phyloP scores from a whole-genome alignment of 64 coral and sea anemone species.

The Catalaphyllia jardinei region DNA sequence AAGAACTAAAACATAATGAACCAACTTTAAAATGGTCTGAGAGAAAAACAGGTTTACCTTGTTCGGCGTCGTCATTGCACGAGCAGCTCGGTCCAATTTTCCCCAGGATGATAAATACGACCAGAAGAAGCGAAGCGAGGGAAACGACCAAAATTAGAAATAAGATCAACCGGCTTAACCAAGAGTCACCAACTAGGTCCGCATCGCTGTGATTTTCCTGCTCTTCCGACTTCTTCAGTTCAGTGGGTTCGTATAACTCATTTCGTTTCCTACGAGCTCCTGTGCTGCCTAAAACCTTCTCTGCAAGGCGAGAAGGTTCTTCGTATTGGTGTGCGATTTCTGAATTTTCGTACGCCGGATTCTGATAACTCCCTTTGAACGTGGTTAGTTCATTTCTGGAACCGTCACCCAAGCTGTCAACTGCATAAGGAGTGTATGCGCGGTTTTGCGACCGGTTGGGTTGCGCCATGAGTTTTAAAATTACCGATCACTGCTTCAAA shows the following conservation, averaged over 20 bases:
- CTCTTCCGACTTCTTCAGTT: background rate
- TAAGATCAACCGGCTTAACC: slow-evolving; percentile 20
- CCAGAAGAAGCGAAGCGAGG: background rate
- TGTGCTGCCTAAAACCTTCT: background rate
- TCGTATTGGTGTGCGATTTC: slow-evolving; percentile 4
- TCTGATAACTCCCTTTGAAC: background rate
- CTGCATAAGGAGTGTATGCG: slow-evolving; percentile 13
- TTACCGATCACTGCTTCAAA: background rate
- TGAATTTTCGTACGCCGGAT: slow-evolving; percentile 22
- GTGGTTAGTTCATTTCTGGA: background rate
- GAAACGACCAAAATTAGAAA: slow-evolving; percentile 12
- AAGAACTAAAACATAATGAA: too few relatives aligned
- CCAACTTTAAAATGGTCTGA: too few relatives aligned
- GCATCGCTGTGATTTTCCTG: background rate
- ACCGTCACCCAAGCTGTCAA: background rate
- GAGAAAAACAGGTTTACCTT: background rate
- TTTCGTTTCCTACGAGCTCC: slow-evolving; percentile 17
- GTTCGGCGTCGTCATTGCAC: background rate
- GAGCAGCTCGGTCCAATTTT: slow-evolving; percentile 9
- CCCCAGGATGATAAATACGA: background rate
- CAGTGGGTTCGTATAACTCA: slow-evolving; percentile 19
- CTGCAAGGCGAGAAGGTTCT: background rate
- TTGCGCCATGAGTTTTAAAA: slow-evolving; percentile 8
- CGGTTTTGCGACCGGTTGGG: background rate
- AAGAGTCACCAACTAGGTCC: background rate